Conservation (phyloP, 2,113 vertebrate genomes). For the Bufo bufo region DNA sequence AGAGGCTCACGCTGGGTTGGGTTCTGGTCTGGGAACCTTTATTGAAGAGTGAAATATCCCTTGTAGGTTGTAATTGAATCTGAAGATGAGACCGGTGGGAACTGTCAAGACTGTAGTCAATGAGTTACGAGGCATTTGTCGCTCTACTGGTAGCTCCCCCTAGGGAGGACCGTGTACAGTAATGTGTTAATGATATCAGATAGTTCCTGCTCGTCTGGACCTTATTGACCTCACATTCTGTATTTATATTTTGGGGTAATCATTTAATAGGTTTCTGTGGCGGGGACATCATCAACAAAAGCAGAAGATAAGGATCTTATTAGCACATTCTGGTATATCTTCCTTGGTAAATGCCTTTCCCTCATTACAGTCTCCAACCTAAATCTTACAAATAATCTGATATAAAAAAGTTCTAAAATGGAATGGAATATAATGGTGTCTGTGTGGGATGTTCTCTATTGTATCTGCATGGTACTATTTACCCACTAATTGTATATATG, state of each 20-base stretch:
- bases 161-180: neutral
- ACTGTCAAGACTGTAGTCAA: neutral
- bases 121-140: slow-evolving; percentile 26
- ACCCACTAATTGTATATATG: too few species aligned
- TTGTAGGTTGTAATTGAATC: slow-evolving; percentile 43
- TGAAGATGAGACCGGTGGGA: slow-evolving; percentile 15
- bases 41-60: slow-evolving; percentile 13
- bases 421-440: too few species aligned
- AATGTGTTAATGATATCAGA: slow-evolving; percentile 6
- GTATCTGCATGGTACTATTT: too few species aligned
- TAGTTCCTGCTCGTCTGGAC: neutral
- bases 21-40: slow-evolving; percentile 24
- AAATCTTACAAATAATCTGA: too few species aligned
- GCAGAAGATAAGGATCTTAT: slow-evolving; percentile 31
- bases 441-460: too few species aligned
- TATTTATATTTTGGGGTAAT: slow-evolving; percentile 49
- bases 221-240: neutral
- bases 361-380: neutral
- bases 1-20: neutral
- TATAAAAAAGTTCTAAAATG: too few species aligned
- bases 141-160: neutral
- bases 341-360: neutral
- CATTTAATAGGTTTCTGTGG: slow-evolving; percentile 30
- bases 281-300: slow-evolving; percentile 46
- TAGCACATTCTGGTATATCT: neutral